A percentile compares a stretch with the other conserved stretches of the same genome.
These are phyloP conservation scores for Pristionchus mayeri DNA, from an alignment of 2,888 invertebrate species.

Conservation along the genomic window DNA sequence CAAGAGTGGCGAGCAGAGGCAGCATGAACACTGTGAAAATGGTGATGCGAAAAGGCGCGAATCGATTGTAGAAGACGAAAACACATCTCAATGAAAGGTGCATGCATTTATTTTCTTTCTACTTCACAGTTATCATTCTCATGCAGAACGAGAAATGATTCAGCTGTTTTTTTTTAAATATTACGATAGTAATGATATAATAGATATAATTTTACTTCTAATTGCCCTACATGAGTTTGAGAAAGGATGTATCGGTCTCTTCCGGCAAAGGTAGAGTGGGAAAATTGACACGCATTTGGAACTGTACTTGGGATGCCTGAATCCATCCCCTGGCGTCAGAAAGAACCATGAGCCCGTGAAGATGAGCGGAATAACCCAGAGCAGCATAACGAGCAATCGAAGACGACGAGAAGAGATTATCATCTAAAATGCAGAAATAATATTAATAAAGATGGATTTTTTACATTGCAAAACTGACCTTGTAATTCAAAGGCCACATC, in stretches of 20 bases:
- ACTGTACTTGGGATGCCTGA: conserved; percentile 41
- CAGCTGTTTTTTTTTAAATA: too few species aligned
- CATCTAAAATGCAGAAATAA: conserved; percentile 69
- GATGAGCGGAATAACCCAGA: conserved; percentile 69
- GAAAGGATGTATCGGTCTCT: too few species aligned
- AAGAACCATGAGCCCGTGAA: conserved; percentile 66
- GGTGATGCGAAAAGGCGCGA: conserved; percentile 67
- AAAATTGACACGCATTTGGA: too few species aligned
- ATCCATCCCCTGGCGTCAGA: background rate
- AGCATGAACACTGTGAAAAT: conserved; percentile 72
- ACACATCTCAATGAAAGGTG: too few species aligned
- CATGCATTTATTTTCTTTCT: too few species aligned
- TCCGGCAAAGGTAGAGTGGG: too few species aligned
- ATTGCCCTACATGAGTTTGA: too few species aligned
- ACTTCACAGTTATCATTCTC: too few species aligned
- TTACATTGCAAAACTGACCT: too few species aligned
- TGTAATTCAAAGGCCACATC: conserved; percentile 73
- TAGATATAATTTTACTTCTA: too few species aligned
- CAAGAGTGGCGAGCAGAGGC: conserved; percentile 69
- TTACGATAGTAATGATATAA: too few species aligned
- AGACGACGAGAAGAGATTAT: conserved; percentile 73
- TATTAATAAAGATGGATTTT: background rate
- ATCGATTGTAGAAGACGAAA: conserved; percentile 68
- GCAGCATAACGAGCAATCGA: conserved; percentile 64
- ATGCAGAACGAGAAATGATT: too few species aligned